phyloP scores from a whole-genome alignment of 2,888 invertebrate genomes.

The Heliconius erato region DNA sequence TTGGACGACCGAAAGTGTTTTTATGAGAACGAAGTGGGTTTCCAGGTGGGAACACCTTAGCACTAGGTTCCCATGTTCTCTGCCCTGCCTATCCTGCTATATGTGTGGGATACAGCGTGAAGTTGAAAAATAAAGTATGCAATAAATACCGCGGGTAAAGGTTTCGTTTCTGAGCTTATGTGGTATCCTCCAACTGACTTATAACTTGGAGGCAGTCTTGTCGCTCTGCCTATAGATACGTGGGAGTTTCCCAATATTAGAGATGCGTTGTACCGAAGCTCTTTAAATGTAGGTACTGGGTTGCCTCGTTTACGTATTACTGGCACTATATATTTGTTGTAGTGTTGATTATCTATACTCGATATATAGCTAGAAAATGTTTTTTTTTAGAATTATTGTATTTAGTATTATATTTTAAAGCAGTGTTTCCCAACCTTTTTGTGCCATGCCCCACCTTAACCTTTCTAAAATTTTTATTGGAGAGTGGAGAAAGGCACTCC shows the following conservation, averaged over 20 bases:
- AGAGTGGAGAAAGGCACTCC: too few species aligned
- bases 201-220: conserved; percentile 65
- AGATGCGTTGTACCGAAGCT: conserved; percentile 62
- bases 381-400: neutral
- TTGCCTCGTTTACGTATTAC: conserved; percentile 24
- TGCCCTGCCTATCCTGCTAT: too few species aligned
- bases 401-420: neutral
- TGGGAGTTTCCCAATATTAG: conserved; percentile 71
- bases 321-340: conserved; percentile 39
- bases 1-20: too few species aligned
- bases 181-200: conserved; percentile 71
- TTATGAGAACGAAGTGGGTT: too few species aligned
- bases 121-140: neutral
- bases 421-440: too few species aligned
- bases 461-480: too few species aligned
- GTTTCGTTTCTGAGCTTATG: conserved; percentile 61
- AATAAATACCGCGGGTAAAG: conserved; percentile 60
- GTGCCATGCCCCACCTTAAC: too few species aligned
- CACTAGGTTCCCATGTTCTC: too few species aligned
- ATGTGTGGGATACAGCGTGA: too few species aligned
- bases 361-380: conserved; percentile 51
- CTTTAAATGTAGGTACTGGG: conserved; percentile 25
- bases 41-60: too few species aligned
- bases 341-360: conserved; percentile 44
- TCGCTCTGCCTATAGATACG: conserved; percentile 59